Evolutionary conservation across 1,140 invertebrate genomes (phyloP), one percentile per base, ranked within the genome.

Genomic region (Eumeta japonica): DNA sequence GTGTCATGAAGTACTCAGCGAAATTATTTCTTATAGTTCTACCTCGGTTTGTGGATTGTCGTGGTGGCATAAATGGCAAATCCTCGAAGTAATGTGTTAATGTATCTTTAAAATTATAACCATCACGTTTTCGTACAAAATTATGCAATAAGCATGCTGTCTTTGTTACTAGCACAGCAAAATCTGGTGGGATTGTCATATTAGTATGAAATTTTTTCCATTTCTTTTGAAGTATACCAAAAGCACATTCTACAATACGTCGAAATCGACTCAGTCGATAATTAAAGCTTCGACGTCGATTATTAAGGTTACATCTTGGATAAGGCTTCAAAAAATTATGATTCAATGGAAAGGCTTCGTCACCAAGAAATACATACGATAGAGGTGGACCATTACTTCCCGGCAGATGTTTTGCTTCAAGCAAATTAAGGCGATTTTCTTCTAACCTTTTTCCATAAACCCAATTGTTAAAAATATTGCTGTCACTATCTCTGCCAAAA

Each of bases 291-390:
- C 45, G 14, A 34, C 48, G 40, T n/a, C 46, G 36, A 16, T 16
- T 24, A 12, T 14, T 48, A 13, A 48, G 33, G 3, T 18, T 37
- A 5, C 14, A 37, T 32, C 43, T 39, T 17, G 41, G 39, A 35
- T 40, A 62, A 18, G 60, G 64, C 31, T 57, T 52, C 41, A 64
- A 46, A 10, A 66, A 19, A 39, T 56, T 45, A 36, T 45, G 16
- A n/a, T 37, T 45, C 10, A 76, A 27, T 17, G 49, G 42, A 46
- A 76, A 78, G 18, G 66, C 66, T 28, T 75, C 71, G 50, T 77
- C 76, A 10, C 56, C 66, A 27, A 75, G 50, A 43, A 76, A 49
- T 17, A 66, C 36, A 16, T n/a, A 37, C 13, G 20, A n/a, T 10
- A 29, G 17, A 9, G 17, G 16, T 31, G 28, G 28, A 28, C 16